phyloP scores from a whole-genome alignment of 2,797 vertebrate species.

The Cryptoprocta ferox region DNA sequence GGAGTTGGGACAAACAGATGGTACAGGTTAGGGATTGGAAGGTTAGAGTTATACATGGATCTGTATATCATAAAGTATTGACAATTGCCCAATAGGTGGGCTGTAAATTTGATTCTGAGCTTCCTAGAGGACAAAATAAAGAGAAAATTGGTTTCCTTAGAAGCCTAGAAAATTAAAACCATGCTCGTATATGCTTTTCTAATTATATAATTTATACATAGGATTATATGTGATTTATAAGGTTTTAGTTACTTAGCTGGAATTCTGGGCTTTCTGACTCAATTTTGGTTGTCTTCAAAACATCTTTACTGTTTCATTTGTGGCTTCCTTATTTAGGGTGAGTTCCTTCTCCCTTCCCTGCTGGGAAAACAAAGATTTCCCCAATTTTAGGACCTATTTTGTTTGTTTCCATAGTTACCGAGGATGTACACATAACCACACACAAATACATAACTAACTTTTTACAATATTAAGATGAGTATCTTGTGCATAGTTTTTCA shows the following conservation, averaged over 20 bases:
- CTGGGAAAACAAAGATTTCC: conserved; percentile 69
- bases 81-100: not conserved
- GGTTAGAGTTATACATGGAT: not conserved
- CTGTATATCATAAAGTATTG: not conserved
- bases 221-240: not conserved
- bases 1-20: not conserved
- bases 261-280: conserved; percentile 6
- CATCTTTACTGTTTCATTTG: conserved; percentile 38
- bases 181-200: not conserved
- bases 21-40: not conserved
- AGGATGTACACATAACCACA: not conserved
- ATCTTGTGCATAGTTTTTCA: not conserved
- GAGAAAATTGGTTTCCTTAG: not conserved
- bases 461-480: not conserved
- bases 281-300: conserved; percentile 51
- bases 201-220: conserved; percentile 2
- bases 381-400: conserved; percentile 59
- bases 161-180: not conserved
- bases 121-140: conserved; percentile 21
- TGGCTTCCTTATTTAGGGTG: conserved; percentile 70
- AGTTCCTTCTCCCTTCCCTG: conserved; percentile 59
- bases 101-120: not conserved
- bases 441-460: conserved; percentile 22
- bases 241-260: conserved; percentile 19
- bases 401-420: conserved; percentile 69